phyloP scores from a whole-genome alignment of 2,113 vertebrate genomes.

The Crotalus tigris region DNA sequence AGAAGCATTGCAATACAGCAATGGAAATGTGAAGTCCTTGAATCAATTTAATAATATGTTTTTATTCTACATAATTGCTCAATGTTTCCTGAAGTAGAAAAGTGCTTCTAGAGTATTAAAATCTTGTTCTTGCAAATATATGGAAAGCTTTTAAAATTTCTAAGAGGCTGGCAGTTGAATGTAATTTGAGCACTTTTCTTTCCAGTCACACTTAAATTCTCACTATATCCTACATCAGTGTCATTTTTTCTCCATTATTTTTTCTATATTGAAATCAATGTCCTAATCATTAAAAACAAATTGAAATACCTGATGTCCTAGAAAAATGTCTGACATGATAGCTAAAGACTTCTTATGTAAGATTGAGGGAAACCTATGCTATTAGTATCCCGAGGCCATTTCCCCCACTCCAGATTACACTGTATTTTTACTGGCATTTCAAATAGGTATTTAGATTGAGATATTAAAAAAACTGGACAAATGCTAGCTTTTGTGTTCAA shows the following conservation, averaged over 20 bases:
- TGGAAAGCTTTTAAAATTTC: neutral
- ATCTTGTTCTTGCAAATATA: neutral
- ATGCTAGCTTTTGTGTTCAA: neutral
- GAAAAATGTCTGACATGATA: neutral
- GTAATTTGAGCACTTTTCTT: neutral
- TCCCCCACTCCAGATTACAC: neutral
- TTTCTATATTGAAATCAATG: neutral
- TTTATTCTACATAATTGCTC: neutral
- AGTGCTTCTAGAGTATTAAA: neutral
- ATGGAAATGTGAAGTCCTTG: neutral
- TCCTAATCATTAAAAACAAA: neutral
- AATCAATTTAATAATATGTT: neutral
- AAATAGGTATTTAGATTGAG: neutral
- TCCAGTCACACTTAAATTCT: neutral
- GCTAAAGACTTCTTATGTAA: neutral
- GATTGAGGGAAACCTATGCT: neutral
- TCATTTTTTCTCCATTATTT: neutral
- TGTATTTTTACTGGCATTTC: neutral
- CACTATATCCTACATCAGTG: neutral
- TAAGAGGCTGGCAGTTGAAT: neutral
- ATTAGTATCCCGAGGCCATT: neutral
- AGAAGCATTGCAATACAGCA: neutral
- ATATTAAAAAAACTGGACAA: neutral
- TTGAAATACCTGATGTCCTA: neutral
- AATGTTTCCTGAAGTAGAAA: neutral